Base-by-base conservation (phyloP, 2,113 vertebrate species). In the Pyxicephalus adspersus region DNA sequence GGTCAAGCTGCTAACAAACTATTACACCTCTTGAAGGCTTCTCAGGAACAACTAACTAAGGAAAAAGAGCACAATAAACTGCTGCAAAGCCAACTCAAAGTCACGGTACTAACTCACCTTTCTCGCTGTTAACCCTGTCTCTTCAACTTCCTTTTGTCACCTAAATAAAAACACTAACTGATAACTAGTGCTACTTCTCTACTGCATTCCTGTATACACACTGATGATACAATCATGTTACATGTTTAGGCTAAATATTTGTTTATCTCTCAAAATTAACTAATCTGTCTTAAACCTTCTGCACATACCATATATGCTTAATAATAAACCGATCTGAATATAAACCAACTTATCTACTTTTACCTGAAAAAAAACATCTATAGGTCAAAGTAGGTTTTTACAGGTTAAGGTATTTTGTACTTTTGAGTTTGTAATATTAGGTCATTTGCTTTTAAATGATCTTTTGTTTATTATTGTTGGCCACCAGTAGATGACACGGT, bases 1-100 rank as follows among this genome's bases (percentile, higher is more conserved):
- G 95, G 94, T 77, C 93, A 92, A 23, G 95, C 96, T 15, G 95
- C 96, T 85, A 94, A 91, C 78, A 97, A 96, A 87, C 92, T 97
- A n/a, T 95, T 98, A 87, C 95, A 96, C 85, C 94, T 97, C 67
- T 89, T 98, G 77, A 96, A 93, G 87, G 89, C 88, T 20, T 93
- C 94, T 80, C 96, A 96, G 91, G 95, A 96, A 72, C 94, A 98
- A 84, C 91, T 97, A 81, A 88, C 88, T 81, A 96, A 93, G 92
- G 96, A 98, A 88, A 94, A 88, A 70, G 95, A 95, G 66, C 91
- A 84, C 0, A 94, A 95, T 86, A 91, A 88, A 85, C 94, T 90
- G 81, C 86, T 98, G 87, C 94, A 95, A 87, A 94, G 93, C 26
- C 90, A 93, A 85, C 87, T 93, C 83, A 92, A 92, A n/a, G 88